Conservation (phyloP, 1,140 invertebrate genomes). For the Forficula auricularia region DNA sequence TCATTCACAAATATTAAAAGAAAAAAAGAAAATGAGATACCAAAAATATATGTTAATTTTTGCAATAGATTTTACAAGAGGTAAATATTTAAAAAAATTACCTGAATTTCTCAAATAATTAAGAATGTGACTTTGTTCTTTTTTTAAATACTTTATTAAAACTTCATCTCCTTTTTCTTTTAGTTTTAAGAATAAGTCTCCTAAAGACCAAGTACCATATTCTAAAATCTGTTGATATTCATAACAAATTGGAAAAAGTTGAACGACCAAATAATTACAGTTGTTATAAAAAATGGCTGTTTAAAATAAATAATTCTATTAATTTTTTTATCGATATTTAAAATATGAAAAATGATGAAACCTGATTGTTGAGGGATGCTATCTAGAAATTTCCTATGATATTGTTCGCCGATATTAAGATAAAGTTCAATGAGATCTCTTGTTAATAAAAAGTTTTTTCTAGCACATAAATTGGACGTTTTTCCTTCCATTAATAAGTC, state of each 20-base stretch:
- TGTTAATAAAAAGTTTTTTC: no score
- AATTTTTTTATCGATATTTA: no score
- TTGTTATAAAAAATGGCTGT: slow-evolving; percentile 80
- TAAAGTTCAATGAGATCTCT: no score
- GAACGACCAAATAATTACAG: slow-evolving; percentile 70
- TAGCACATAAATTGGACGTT: no score
- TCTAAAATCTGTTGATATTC: slow-evolving; percentile 34
- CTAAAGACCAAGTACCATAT: slow-evolving; percentile 24
- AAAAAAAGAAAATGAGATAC: slow-evolving; percentile 1
- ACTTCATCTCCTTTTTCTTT: slow-evolving; percentile 39
- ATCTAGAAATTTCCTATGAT: no score
- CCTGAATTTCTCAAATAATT: slow-evolving; percentile 53
- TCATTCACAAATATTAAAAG: slow-evolving; percentile 28
- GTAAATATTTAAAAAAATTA: no score
- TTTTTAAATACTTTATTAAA: slow-evolving; percentile 50
- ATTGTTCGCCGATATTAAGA: no score
- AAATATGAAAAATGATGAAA: no score
- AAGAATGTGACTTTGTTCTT: slow-evolving; percentile 50
- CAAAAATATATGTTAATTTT: not conserved
- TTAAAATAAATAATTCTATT: no score
- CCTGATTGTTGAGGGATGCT: no score
- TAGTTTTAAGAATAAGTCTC: slow-evolving; percentile 37
- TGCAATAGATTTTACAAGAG: no score
- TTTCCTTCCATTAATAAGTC: no score
- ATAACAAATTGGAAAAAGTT: slow-evolving; percentile 43